Evolutionary conservation across 1,140 invertebrate genomes (phyloP).

Genomic region (Nilaparvata lugens): DNA sequence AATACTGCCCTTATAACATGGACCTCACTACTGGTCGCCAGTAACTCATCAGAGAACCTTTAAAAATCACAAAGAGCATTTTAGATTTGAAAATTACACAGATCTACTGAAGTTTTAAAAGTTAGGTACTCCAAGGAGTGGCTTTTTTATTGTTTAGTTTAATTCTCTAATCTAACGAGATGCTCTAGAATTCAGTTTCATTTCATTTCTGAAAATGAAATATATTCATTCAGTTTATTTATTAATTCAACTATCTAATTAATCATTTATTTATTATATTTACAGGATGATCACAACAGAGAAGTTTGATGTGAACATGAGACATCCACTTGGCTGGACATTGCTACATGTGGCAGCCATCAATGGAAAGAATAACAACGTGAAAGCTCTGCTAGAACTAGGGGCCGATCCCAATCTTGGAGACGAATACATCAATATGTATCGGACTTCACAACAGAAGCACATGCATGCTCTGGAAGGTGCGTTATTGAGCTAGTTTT

Average conservation of each 20-base stretch:
- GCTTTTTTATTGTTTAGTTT: not conserved
- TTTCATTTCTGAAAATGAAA: not conserved
- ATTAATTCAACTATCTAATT: not conserved
- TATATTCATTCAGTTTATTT: not conserved
- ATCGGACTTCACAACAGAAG: constrained; percentile 46
- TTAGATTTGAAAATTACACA: not conserved
- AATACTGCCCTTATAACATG: too few relatives aligned
- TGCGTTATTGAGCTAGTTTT: constrained; percentile 29
- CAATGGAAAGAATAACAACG: constrained; percentile 54
- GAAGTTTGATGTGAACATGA: constrained; percentile 46
- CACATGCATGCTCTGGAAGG: constrained; percentile 52
- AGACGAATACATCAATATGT: constrained; percentile 70
- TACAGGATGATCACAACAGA: constrained; percentile 33
- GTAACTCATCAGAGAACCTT: too few relatives aligned
- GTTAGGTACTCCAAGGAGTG: not conserved
- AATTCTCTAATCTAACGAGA: not conserved
- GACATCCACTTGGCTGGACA: constrained; percentile 75
- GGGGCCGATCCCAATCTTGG: constrained; percentile 72
- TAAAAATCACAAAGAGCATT: too few relatives aligned
- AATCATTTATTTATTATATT: not conserved
- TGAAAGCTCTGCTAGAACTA: constrained; percentile 55
- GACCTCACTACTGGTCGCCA: too few relatives aligned
- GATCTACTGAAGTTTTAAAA: not conserved
- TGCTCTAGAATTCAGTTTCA: not conserved
- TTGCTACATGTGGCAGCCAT: constrained; percentile 74